A percentile compares a stretch with the other conserved stretches of the same genome.
These are phyloP conservation scores for Rhipidura dahli DNA, from an alignment of 2,113 vertebrate species.

Conservation along the genomic window DNA sequence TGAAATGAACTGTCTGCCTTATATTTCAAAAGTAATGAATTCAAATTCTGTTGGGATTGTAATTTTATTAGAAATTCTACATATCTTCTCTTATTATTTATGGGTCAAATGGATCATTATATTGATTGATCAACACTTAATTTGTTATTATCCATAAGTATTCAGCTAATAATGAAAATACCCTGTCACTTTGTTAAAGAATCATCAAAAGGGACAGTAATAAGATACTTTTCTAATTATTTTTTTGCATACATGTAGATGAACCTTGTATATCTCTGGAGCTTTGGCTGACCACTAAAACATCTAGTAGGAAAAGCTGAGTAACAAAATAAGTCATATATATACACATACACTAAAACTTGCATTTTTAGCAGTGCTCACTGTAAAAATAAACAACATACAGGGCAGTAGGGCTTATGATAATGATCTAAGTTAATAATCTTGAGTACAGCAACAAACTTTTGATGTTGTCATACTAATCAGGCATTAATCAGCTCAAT, in stretches of 20 bases:
- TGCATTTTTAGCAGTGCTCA: not conserved
- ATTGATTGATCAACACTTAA: conserved; percentile 51
- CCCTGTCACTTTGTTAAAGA: not conserved
- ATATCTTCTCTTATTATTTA: conserved; percentile 43
- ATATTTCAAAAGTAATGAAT: conserved; percentile 60
- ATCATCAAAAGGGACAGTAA: not conserved
- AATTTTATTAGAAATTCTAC: conserved; percentile 55
- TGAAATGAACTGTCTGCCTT: conserved; percentile 31
- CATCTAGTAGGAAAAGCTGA: not conserved
- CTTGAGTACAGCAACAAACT: not conserved
- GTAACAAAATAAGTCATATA: not conserved
- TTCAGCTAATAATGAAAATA: conserved; percentile 47
- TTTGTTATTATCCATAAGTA: conserved; percentile 45
- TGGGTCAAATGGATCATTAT: conserved; percentile 49
- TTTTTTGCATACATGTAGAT: conserved; percentile 8
- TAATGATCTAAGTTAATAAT: not conserved
- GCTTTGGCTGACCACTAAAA: not conserved
- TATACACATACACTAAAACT: not conserved
- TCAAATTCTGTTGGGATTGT: conserved; percentile 58
- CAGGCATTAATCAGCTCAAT: not conserved
- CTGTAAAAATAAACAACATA: not conserved
- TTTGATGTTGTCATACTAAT: not conserved
- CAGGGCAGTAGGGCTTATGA: not conserved
- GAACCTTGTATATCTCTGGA: not conserved
- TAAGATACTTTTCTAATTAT: not conserved